Evolutionary conservation across 2,113 vertebrate genomes (phyloP).

Genomic region (Ibidorhyncha struthersii): DNA sequence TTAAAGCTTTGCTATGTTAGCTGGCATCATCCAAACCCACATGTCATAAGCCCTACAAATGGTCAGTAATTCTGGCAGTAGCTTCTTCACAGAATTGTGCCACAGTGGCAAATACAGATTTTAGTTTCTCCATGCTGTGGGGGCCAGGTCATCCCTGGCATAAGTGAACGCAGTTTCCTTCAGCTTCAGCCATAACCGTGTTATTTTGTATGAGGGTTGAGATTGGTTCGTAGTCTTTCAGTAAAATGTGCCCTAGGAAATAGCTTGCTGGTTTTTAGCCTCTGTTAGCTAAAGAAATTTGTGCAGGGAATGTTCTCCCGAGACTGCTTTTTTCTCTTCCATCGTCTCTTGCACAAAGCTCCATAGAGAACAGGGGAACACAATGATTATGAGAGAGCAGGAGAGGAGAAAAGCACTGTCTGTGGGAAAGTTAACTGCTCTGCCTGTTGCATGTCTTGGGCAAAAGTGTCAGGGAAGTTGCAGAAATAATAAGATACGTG

Average conservation of each 20-base stretch:
- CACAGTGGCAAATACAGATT: not conserved
- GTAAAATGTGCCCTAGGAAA: not conserved
- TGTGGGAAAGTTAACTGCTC: not conserved
- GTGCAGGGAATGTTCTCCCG: not conserved
- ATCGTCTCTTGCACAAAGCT: not conserved
- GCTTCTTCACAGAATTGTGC: not conserved
- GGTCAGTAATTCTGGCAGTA: not conserved
- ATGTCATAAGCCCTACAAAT: not conserved
- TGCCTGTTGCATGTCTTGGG: not conserved
- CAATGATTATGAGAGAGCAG: not conserved
- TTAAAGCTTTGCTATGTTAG: not conserved
- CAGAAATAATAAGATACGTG: not conserved
- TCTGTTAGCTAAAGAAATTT: not conserved
- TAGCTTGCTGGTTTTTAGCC: not conserved
- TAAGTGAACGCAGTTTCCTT: not conserved
- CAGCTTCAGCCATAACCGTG: not conserved
- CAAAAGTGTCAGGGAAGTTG: not conserved
- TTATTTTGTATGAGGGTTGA: not conserved
- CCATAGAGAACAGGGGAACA: not conserved
- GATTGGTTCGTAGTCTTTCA: not conserved
- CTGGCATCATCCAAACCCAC: not conserved
- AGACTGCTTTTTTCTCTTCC: not conserved
- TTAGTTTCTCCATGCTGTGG: not conserved
- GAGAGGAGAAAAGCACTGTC: not conserved
- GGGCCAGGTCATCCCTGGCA: not conserved